These are phyloP conservation scores for Apocheima hispidaria DNA, from an alignment of 2,888 invertebrate genomes.

Conservation along the genomic window DNA sequence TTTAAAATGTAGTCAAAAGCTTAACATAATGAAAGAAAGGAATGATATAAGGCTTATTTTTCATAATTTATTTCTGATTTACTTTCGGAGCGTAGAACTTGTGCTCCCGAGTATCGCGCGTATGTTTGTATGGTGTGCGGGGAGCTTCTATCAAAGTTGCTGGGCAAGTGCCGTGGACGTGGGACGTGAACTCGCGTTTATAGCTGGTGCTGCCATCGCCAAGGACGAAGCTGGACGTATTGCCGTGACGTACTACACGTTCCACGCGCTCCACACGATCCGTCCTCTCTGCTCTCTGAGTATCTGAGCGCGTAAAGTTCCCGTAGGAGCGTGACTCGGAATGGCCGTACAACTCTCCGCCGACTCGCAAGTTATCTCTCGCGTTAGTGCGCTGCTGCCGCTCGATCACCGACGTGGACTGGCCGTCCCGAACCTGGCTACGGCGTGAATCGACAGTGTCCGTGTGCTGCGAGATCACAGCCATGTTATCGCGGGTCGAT, in stretches of 20 bases:
- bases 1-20: conserved; percentile 38
- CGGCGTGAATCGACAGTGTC: conserved; percentile 73
- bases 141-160: conserved; percentile 91
- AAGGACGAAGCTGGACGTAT: conserved; percentile 91
- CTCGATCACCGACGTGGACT: conserved; percentile 84
- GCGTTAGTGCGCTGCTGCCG: conserved; percentile 87
- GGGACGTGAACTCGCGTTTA: conserved; percentile 91
- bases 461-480: conserved; percentile 80
- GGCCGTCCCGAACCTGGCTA: conserved; percentile 79
- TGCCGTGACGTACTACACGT: conserved; percentile 87
- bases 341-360: conserved; percentile 90
- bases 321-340: conserved; percentile 91
- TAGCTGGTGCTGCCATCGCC: conserved; percentile 91
- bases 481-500: conserved; percentile 86
- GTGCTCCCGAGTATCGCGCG: conserved; percentile 93
- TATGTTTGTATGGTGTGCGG: conserved; percentile 92
- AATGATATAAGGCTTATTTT: conserved; percentile 58
- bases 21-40: conserved; percentile 33
- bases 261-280: conserved; percentile 86
- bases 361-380: conserved; percentile 89
- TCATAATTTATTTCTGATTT: conserved; percentile 63
- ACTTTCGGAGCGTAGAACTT: conserved; percentile 92
- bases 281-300: conserved; percentile 70
- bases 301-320: conserved; percentile 85
- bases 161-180: conserved; percentile 92